Evolutionary conservation across 2,888 invertebrate species (phyloP).

Genomic region (Anticlea derivata): DNA sequence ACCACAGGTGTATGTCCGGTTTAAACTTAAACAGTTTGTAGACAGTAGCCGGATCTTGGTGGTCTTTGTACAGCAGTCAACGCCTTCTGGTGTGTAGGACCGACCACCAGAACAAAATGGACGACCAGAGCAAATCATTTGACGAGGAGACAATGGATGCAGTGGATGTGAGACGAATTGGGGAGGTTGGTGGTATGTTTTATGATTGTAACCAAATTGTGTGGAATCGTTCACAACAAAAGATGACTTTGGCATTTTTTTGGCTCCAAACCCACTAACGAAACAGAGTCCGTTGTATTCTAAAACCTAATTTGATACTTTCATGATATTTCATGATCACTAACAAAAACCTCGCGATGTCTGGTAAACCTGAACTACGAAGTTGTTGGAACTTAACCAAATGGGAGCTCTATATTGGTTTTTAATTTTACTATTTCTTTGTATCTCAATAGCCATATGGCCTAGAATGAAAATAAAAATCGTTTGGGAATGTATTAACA

Average conservation of each 20-base stretch:
- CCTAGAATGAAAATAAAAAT: no score
- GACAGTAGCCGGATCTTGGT: slow-evolving; percentile 57
- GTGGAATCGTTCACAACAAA: neutral
- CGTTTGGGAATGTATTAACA: no score
- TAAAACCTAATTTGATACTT: no score
- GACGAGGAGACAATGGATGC: slow-evolving; percentile 73
- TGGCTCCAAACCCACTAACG: no score
- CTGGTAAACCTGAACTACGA: no score
- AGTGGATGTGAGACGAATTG: slow-evolving; percentile 66
- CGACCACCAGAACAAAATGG: slow-evolving; percentile 65
- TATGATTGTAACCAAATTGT: slow-evolving; percentile 5
- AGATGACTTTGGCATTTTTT: neutral
- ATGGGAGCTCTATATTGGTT: no score
- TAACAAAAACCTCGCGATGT: no score
- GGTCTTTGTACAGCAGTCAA: slow-evolving; percentile 68
- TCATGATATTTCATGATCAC: no score
- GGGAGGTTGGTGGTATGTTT: slow-evolving; percentile 21
- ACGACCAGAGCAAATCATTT: slow-evolving; percentile 71
- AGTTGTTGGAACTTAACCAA: no score
- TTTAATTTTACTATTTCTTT: no score
- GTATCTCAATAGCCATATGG: no score
- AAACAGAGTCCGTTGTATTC: no score
- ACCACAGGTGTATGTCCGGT: slow-evolving; percentile 50
- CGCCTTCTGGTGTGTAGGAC: slow-evolving; percentile 51
- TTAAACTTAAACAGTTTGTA: slow-evolving; percentile 44